Evolutionary conservation across 2,888 invertebrate genomes (phyloP).

Genomic region (Drosophila nr. fundita): DNA sequence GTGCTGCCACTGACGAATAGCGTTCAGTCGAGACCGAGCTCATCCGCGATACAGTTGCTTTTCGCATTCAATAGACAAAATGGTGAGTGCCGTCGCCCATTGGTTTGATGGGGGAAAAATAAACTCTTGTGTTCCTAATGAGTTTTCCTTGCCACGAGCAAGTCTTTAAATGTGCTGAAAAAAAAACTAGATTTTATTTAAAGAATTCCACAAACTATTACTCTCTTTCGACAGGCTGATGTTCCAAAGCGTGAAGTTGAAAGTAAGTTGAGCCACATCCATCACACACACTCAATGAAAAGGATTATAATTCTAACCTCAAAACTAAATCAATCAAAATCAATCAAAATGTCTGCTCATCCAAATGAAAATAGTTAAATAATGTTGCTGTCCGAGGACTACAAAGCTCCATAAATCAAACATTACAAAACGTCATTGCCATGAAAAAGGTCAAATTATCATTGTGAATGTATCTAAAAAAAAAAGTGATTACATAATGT

Average conservation of each 20-base stretch:
- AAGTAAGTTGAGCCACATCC: slow-evolving; percentile 89
- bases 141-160: not conserved
- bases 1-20: slow-evolving; percentile 82
- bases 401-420: slow-evolving; percentile 4
- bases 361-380: slow-evolving; percentile 8
- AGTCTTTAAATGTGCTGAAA: slow-evolving; percentile 3
- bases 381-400: not conserved
- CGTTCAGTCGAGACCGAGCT: slow-evolving; percentile 86
- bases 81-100: slow-evolving; percentile 86
- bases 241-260: slow-evolving; percentile 94
- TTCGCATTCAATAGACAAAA: slow-evolving; percentile 88
- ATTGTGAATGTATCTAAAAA: slow-evolving; percentile 34
- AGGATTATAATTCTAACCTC: slow-evolving; percentile 76
- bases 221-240: slow-evolving; percentile 88
- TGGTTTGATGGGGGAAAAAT: slow-evolving; percentile 10
- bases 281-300: slow-evolving; percentile 22
- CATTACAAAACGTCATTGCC: not conserved
- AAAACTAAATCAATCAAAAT: slow-evolving; percentile 41
- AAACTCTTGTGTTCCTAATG: slow-evolving; percentile 29
- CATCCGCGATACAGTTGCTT: slow-evolving; percentile 86
- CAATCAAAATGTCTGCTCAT: slow-evolving; percentile 14
- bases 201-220: slow-evolving; percentile 27
- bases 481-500: slow-evolving; percentile 75
- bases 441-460: slow-evolving; percentile 4
- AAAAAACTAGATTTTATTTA: slow-evolving; percentile 5